Percentiles rank a stretch among this genome's conserved stretches.
Conservation (phyloP, 2,113 vertebrate species). For the Benitochromis conjunctus region DNA sequence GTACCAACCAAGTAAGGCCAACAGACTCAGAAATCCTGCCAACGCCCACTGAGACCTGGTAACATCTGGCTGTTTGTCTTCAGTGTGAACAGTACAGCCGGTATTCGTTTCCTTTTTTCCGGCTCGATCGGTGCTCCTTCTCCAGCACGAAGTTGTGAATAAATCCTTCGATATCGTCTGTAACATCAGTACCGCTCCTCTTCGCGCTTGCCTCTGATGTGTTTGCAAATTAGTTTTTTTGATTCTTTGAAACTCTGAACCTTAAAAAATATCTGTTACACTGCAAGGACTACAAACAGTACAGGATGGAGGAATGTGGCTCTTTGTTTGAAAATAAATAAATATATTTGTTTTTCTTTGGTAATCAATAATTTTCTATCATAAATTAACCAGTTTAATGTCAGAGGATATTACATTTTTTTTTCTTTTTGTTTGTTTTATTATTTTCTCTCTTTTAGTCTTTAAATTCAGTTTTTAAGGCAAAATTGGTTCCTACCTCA, state of each 20-base stretch:
- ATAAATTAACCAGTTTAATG: neutral
- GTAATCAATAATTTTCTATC: neutral
- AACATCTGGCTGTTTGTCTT: neutral
- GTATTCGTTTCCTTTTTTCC: neutral
- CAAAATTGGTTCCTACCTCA: neutral
- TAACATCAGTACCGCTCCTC: neutral
- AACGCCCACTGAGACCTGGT: neutral
- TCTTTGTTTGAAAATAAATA: neutral
- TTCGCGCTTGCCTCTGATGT: neutral
- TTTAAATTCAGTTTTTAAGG: neutral
- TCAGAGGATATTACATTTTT: neutral
- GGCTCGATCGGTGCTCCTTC: neutral
- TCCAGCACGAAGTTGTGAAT: neutral
- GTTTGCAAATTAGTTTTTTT: neutral
- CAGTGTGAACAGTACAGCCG: neutral
- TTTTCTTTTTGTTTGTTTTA: too few species aligned
- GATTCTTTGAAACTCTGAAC: neutral
- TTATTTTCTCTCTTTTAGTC: neutral
- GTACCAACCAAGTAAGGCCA: neutral
- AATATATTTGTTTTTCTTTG: neutral
- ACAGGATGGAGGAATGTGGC: neutral
- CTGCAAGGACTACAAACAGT: neutral
- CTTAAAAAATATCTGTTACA: neutral
- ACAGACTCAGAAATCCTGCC: neutral
- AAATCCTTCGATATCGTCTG: neutral